A percentile compares a stretch with the other conserved stretches of the same genome.
These are phyloP conservation scores for Gracilinanus agilis DNA, from an alignment of 2,113 vertebrate species.

Conservation along the genomic window DNA sequence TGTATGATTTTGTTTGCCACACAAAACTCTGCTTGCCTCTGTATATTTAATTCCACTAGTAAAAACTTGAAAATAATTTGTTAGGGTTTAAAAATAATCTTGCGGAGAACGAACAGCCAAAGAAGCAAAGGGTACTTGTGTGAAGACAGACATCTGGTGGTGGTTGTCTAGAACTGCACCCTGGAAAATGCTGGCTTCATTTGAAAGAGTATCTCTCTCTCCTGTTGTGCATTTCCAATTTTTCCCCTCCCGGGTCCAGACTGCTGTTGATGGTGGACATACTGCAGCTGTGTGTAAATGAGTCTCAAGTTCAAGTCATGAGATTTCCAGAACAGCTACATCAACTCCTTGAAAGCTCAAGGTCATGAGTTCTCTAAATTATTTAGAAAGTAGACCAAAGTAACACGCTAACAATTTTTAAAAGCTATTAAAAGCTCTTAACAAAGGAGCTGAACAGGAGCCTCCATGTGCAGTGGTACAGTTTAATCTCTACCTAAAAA, in stretches of 20 bases:
- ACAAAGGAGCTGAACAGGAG: conserved; percentile 78
- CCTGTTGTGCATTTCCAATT: background rate
- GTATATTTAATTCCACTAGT: background rate
- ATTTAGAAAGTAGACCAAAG: conserved; percentile 65
- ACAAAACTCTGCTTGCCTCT: conserved; percentile 17
- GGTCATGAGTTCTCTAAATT: conserved; percentile 72
- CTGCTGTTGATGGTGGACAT: conserved; percentile 65
- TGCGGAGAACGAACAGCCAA: accelerated
- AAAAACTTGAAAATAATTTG: background rate
- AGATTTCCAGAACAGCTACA: conserved; percentile 76
- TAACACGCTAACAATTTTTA: conserved; percentile 72
- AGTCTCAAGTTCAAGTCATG: conserved; percentile 71
- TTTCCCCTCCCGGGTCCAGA: conserved; percentile 39
- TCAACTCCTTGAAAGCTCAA: conserved; percentile 72
- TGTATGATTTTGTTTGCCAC: background rate
- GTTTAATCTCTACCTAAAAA: conserved; percentile 76
- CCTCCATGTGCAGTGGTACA: conserved; percentile 68
- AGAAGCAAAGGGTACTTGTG: conserved; percentile 52
- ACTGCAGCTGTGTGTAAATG: conserved; percentile 74
- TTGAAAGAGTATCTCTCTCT: background rate
- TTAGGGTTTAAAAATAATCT: background rate
- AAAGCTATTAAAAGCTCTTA: conserved; percentile 77
- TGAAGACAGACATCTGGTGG: conserved; percentile 69
- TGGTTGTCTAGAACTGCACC: conserved; percentile 19
- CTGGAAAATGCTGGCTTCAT: background rate